Conservation (phyloP, 2,797 vertebrate genomes). For the Etheostoma nigrum region DNA sequence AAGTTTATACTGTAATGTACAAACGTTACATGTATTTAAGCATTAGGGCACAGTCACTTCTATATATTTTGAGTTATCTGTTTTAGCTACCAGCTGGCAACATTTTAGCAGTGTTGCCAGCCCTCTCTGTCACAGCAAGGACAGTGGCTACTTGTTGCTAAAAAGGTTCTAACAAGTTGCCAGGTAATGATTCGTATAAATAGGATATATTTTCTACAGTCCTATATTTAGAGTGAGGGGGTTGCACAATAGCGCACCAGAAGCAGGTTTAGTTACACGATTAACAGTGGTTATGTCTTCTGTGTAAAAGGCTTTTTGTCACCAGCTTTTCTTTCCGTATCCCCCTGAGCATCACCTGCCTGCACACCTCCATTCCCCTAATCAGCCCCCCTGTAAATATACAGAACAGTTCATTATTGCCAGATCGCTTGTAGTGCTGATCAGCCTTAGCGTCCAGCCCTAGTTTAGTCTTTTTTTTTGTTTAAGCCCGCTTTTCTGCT, state of each 20-base stretch:
- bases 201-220: constrained; percentile 39
- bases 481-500: neutral
- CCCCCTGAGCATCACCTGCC: constrained; percentile 16
- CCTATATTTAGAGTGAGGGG: constrained; percentile 13
- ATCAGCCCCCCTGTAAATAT: neutral
- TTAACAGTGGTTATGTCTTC: constrained; percentile 7
- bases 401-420: neutral
- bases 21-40: neutral
- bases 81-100: constrained; percentile 22
- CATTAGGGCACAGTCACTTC: neutral
- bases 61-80: constrained; percentile 7
- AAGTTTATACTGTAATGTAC: too few species aligned
- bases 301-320: neutral
- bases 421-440: neutral
- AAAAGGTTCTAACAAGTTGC: constrained; percentile 33
- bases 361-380: constrained; percentile 17
- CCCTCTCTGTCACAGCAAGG: constrained; percentile 45
- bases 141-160: constrained; percentile 32
- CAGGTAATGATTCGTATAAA: constrained; percentile 45
- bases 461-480: neutral
- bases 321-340: neutral
- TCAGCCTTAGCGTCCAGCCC: neutral
- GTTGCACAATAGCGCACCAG: neutral
- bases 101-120: constrained; percentile 6
- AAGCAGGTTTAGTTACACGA: constrained; percentile 1